Evolutionary conservation across 2,888 invertebrate genomes (phyloP).

Genomic region (Pristionchus maxplancki): DNA sequence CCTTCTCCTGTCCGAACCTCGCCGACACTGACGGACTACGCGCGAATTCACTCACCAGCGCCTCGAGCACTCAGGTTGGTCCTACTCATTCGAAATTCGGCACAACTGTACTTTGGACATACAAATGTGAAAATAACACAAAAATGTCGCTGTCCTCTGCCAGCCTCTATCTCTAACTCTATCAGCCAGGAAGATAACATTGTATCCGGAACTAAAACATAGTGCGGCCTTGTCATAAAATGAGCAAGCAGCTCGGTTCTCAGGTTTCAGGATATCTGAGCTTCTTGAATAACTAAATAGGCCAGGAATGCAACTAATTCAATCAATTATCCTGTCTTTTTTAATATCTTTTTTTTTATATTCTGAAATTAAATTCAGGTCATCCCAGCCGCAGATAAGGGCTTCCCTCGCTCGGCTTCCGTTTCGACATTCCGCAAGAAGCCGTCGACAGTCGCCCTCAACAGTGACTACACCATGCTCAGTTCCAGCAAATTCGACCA

Average conservation of each 20-base stretch:
- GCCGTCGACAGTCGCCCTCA: constrained; percentile 50
- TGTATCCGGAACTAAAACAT: no score
- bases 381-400: neutral
- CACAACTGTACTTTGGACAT: no score
- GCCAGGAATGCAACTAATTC: neutral
- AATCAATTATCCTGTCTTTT: neutral
- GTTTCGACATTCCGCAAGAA: constrained; percentile 46
- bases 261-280: neutral
- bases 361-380: neutral
- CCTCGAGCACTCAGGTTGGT: neutral
- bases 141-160: no score
- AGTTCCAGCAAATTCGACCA: constrained; percentile 57
- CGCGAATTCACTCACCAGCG: neutral
- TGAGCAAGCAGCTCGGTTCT: neutral
- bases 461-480: constrained; percentile 60
- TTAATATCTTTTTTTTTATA: neutral
- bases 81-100: no score
- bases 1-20: constrained; percentile 40
- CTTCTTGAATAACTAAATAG: no score
- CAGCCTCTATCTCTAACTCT: no score
- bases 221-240: no score
- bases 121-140: no score
- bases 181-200: no score
- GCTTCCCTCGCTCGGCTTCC: constrained; percentile 37
- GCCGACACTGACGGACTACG: neutral